Evolutionary conservation across 2,113 vertebrate species (phyloP), one percentile per base, ranked within the genome.

Genomic region (Leucopternis melanops): DNA sequence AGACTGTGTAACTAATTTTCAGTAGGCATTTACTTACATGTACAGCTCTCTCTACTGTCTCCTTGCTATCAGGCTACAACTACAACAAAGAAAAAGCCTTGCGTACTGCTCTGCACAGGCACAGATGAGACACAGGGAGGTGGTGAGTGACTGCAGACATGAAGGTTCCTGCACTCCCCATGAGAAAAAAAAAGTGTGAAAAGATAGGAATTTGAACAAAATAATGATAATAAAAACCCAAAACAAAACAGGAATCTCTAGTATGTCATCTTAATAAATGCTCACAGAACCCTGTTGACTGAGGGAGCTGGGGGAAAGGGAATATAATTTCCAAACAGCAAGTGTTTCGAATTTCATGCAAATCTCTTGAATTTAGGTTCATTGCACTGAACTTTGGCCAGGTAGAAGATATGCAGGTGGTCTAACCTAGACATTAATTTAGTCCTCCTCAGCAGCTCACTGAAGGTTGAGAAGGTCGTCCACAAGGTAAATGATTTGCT

Each of bases 1-100:
- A 93, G 90, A 22, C 77, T 92, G 58, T 83, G 78, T 71, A 92
- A 94, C 26, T 78, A 47, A 77, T 89, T 95, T 79, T 66, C 62
- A 18, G 40, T 7, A 79, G 55, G 18, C n/a, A 22, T 59, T 81
- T 80, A 27, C 20, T 78, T 61, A n/a, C 36, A 19, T 21, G 27
- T 18, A 45, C 45, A 69, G 7, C 10, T 47, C 14, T 36, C 21
- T 63, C 34, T 55, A 66, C 23, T 77, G 90, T 84, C 23, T 36
- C 42, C 14, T 67, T 77, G n/a, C 66, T 87, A 1, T 42, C 5
- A 7, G 63, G 42, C 57, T 72, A 17, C 5, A 38, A 23, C 9
- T 19, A 18, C 42, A 26, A 50, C n/a, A 55, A 73, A 81, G 74
- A 18, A 83, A 42, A 63, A 49, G 5, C 49, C 80, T 59, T 66